Base-by-base conservation (phyloP, 2,797 vertebrate genomes). In the Heterohyrax brucei region DNA sequence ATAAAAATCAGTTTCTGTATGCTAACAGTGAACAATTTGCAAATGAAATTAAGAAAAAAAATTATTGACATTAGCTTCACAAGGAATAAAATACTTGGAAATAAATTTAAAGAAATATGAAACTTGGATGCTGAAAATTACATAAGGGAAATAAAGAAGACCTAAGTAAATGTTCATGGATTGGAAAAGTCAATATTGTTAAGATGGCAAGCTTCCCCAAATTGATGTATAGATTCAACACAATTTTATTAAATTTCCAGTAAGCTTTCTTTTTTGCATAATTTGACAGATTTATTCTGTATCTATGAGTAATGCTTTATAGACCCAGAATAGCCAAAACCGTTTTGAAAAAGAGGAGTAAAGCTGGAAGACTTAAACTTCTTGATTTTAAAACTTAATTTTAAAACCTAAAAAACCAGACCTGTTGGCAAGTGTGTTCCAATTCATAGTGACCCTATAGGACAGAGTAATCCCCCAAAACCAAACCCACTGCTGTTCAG, bases 121-220 rank as follows among this genome's bases (percentile, higher is more conserved):
- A 33, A 22, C 70, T 2, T 73, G 7, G 39, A 50, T 13, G 7
- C 53, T 53, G 39, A 64, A 82, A 77, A n/a, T 44, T 33, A 66
- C 3, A 26, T 50, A 62, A 39, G 44, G 90, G 78, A n/a, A 72
- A 78, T 87, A 95, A 91, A n/a, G 76, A 68, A 59, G 33, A 91
- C 22, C 48, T 61, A 50, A 24, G 12, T 86, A 86, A 89, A 24
- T 73, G 28, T 78, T 61, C 30, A 66, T 83, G 82, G 19, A 46
- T 48, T 64, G 19, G 14, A 92, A 56, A n/a, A 68, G 33, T 90
- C 26, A 7, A 3, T 83, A 78, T 48, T 89, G n/a, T 79, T 75
- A 92, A 93, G 87, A 66, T 87, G 56, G 4, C 39, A 87, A 0
- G n/a, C 93, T 87, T 16, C 14, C 72, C 59, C 19, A 90, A 82